phyloP scores from a whole-genome alignment of 2,888 invertebrate species.

The Syrphus vitripennis region DNA sequence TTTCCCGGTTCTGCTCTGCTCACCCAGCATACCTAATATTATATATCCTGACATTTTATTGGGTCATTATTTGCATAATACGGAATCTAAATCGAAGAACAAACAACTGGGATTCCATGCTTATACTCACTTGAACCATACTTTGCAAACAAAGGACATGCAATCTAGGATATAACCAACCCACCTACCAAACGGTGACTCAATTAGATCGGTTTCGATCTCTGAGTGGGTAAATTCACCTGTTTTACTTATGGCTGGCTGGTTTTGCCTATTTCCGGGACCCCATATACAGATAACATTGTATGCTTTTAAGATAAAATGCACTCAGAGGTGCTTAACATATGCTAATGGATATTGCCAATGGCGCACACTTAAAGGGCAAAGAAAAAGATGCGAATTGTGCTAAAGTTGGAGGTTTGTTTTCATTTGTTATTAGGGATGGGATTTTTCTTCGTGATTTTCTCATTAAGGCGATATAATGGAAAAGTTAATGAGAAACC shows the following conservation, averaged over 20 bases:
- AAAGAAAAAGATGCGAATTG: neutral
- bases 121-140: conserved; percentile 26
- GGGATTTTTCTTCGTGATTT: conserved; percentile 37
- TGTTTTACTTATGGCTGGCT: conserved; percentile 20
- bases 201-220: conserved; percentile 68
- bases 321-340: conserved; percentile 61
- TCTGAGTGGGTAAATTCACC: conserved; percentile 33
- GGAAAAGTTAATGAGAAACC: conserved; percentile 56
- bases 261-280: conserved; percentile 30
- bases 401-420: neutral
- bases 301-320: conserved; percentile 53
- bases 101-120: conserved; percentile 17
- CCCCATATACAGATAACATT: conserved; percentile 20
- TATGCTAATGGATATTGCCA: conserved; percentile 55
- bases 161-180: neutral
- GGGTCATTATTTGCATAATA: conserved; percentile 68
- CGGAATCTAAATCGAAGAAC: conserved; percentile 29
- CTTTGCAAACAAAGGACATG: conserved; percentile 27
- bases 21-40: neutral
- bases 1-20: neutral
- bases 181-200: conserved; percentile 41
- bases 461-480: conserved; percentile 59
- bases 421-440: conserved; percentile 32
- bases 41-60: conserved; percentile 38
- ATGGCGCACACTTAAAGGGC: neutral